Conservation (phyloP, 2,113 vertebrate genomes). For the Sinocyclocheilus rhinocerous region DNA sequence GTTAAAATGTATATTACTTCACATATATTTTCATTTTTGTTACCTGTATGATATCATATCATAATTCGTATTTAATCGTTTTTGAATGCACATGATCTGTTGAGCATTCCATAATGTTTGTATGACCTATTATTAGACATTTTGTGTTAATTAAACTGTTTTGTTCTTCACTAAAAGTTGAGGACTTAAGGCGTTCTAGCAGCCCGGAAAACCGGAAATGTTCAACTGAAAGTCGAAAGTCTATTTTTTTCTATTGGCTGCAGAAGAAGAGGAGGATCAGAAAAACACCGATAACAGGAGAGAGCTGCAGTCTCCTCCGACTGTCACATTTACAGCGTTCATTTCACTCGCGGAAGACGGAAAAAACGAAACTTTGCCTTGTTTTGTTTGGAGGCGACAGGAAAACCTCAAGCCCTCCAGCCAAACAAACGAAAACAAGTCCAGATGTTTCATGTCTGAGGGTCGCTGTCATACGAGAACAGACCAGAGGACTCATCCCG, state of each 20-base stretch:
- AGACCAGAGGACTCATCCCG: background rate
- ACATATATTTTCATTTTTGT: background rate
- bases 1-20: background rate
- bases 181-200: background rate
- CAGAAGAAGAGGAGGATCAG: slow-evolving; percentile 21
- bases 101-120: background rate
- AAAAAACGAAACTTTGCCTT: background rate
- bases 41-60: background rate
- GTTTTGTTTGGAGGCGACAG: slow-evolving; percentile 15
- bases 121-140: background rate
- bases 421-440: background rate
- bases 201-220: slow-evolving; percentile 22
- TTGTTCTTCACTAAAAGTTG: background rate
- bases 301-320: background rate
- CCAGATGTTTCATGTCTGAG: slow-evolving; percentile 38
- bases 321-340: background rate
- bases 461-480: slow-evolving; percentile 15
- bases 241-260: background rate
- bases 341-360: background rate
- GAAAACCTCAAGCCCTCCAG: background rate
- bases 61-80: background rate
- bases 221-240: background rate
- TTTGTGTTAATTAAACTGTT: background rate
- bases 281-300: background rate
- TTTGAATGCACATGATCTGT: background rate